phyloP scores from a whole-genome alignment of 1,140 invertebrate species.

The Onthophagus taurus region DNA sequence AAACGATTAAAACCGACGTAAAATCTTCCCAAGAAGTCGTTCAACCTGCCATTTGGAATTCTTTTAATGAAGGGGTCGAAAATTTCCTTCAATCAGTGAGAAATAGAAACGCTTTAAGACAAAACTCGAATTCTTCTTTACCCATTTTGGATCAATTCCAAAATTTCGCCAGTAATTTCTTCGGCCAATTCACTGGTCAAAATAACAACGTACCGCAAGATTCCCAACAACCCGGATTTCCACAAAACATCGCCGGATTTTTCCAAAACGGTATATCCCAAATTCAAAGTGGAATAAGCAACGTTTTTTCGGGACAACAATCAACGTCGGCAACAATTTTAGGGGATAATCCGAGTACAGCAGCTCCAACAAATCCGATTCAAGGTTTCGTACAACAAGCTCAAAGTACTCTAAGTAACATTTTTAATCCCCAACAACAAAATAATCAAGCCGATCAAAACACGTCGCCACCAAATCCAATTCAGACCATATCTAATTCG shows the following conservation, averaged over 20 bases:
- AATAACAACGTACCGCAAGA: not conserved
- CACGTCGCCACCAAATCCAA: too few relatives aligned
- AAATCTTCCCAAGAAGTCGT: conserved; percentile 10
- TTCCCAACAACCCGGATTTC: conserved; percentile 6
- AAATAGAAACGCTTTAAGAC: not conserved
- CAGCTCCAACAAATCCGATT: conserved; percentile 10
- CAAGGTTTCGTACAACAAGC: conserved; percentile 3
- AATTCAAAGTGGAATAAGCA: conserved; percentile 5
- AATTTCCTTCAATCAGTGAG: conserved; percentile 6
- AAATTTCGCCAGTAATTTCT: conserved; percentile 6
- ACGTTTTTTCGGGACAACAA: conserved; percentile 4
- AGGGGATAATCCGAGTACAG: not conserved
- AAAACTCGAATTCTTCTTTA: conserved; percentile 2
- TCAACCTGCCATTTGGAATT: conserved; percentile 21
- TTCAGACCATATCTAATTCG: not conserved
- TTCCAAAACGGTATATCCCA: conserved; percentile 3
- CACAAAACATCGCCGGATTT: conserved; percentile 9
- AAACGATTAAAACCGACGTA: conserved; percentile 19
- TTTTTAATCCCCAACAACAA: conserved; percentile 3
- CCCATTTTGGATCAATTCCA: conserved; percentile 6
- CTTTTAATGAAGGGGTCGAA: conserved; percentile 16
- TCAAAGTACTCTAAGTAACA: conserved; percentile 2
- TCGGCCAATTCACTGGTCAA: not conserved
- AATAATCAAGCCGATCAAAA: not conserved
- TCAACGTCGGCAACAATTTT: not conserved